Conservation (phyloP, 1,140 invertebrate species). For the Bombus huntii region DNA sequence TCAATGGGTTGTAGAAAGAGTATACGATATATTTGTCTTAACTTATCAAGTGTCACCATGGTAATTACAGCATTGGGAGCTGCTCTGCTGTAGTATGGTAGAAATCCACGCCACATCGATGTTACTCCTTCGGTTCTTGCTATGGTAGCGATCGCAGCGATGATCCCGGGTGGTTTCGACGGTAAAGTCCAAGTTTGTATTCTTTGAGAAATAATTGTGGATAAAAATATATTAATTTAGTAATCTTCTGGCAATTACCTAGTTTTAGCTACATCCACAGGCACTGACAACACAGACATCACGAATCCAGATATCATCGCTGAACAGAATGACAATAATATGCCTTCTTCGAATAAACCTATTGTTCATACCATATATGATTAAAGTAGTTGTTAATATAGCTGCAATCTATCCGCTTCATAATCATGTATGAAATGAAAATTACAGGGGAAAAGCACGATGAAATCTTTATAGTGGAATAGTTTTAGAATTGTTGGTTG, state of each 20-base stretch:
- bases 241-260: slow-evolving; percentile 82
- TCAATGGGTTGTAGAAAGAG: not conserved
- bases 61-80: slow-evolving; percentile 98
- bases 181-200: slow-evolving; percentile 97
- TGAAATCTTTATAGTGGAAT: too few species aligned
- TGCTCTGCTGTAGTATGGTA: slow-evolving; percentile 95
- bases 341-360: slow-evolving; percentile 85
- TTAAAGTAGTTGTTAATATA: not conserved
- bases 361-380: not conserved
- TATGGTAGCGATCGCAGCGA: slow-evolving; percentile 91
- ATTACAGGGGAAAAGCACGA: too few species aligned
- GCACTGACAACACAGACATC: slow-evolving; percentile 96
- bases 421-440: too few species aligned
- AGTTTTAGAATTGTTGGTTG: too few species aligned
- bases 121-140: slow-evolving; percentile 94
- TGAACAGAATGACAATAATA: slow-evolving; percentile 93
- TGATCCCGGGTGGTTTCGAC: slow-evolving; percentile 93
- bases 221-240: not conserved
- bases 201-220: slow-evolving; percentile 81
- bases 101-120: slow-evolving; percentile 98
- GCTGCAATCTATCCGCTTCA: too few species aligned
- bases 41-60: slow-evolving; percentile 97
- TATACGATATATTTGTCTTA: slow-evolving; percentile 35
- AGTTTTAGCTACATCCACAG: slow-evolving; percentile 98
- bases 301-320: slow-evolving; percentile 97